Percentiles rank a stretch among this genome's conserved stretches.
These are phyloP conservation scores for Bathynomus jamesi DNA, from an alignment of 1,140 invertebrate species.

Conservation along the genomic window DNA sequence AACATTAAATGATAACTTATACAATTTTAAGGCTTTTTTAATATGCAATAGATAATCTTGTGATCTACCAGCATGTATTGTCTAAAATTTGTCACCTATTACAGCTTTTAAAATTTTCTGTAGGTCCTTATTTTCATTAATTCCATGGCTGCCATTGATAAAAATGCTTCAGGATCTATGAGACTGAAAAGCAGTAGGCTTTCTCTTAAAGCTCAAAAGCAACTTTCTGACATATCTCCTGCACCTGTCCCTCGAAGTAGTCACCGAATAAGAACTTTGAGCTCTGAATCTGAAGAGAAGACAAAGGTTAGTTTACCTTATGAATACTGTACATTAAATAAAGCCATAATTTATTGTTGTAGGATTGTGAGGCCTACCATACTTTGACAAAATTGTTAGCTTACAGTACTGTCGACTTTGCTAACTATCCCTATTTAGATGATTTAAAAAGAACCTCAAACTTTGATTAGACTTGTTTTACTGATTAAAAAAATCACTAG, in stretches of 20 bases:
- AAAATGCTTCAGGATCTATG: background rate
- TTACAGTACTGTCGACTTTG: background rate
- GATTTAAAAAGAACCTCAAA: background rate
- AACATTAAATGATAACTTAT: too few relatives aligned
- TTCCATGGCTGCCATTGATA: background rate
- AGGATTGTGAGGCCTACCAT: background rate
- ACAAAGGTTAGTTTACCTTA: slow-evolving; percentile 21
- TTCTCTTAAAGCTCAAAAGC: slow-evolving; percentile 22
- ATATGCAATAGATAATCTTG: too few relatives aligned
- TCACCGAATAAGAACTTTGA: slow-evolving; percentile 30
- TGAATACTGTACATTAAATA: background rate
- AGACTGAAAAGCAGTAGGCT: slow-evolving; percentile 5
- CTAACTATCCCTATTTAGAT: background rate
- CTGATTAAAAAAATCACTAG: too few relatives aligned
- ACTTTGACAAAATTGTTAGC: background rate
- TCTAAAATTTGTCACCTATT: background rate
- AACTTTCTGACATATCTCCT: slow-evolving; percentile 31
- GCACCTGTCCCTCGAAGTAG: slow-evolving; percentile 31
- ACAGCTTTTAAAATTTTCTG: background rate
- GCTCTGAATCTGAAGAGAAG: slow-evolving; percentile 21
- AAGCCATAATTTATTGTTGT: too few relatives aligned
- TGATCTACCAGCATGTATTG: too few relatives aligned
- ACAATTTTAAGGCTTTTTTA: too few relatives aligned
- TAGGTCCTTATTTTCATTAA: background rate
- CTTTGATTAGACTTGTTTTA: background rate